Conservation (phyloP, 2,888 invertebrate genomes). For the Microctonus hyperodae region DNA sequence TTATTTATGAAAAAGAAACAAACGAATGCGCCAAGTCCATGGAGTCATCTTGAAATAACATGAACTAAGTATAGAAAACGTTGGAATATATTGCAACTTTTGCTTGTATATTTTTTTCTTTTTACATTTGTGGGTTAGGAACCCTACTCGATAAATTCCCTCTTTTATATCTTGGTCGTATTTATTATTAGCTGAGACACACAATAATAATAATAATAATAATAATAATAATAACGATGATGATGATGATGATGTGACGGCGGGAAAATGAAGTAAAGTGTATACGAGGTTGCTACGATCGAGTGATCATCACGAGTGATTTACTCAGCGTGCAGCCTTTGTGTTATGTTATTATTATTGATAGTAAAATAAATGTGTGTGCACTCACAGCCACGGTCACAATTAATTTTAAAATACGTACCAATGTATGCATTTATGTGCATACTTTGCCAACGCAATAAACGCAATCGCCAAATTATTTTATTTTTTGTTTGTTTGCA, state of each 20-base stretch:
- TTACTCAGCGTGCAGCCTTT: neutral
- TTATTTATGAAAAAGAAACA: neutral
- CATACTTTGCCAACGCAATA: too few relatives aligned
- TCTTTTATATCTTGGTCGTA: neutral
- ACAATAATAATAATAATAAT: neutral
- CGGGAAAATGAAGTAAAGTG: neutral
- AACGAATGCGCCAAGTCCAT: neutral
- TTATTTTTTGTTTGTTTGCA: too few relatives aligned
- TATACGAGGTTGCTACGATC: neutral
- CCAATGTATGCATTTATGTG: neutral
- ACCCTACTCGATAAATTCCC: neutral
- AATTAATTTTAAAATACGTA: neutral
- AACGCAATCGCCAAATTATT: neutral
- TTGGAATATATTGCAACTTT: neutral
- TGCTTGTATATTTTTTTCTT: neutral
- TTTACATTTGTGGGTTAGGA: neutral
- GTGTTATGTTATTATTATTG: neutral
- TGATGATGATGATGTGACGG: neutral
- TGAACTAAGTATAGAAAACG: neutral
- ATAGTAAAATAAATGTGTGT: neutral
- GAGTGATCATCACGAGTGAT: neutral
- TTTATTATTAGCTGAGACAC: neutral
- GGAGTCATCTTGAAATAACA: neutral
- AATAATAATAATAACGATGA: conserved; percentile 1
- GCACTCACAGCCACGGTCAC: neutral